Evolutionary conservation across 2,888 invertebrate species (phyloP).

Genomic region (Acleris holmiana): DNA sequence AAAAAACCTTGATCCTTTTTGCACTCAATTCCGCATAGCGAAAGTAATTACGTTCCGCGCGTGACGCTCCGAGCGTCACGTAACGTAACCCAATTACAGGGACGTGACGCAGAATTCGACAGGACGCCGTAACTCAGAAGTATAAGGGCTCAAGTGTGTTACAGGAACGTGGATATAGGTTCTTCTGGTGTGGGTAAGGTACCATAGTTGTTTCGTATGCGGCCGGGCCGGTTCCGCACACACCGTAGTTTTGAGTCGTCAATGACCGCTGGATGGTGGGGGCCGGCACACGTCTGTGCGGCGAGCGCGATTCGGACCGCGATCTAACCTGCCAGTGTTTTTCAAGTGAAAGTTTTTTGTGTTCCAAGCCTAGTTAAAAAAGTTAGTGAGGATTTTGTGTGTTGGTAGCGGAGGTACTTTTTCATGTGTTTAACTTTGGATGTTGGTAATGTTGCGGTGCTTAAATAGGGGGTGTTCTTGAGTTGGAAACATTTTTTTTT

Average conservation of each 20-base stretch:
- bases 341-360: slow-evolving; percentile 37
- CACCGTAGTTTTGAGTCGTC: slow-evolving; percentile 79
- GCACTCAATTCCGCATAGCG: slow-evolving; percentile 41
- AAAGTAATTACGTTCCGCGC: slow-evolving; percentile 78
- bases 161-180: slow-evolving; percentile 13
- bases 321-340: slow-evolving; percentile 32
- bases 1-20: slow-evolving; percentile 26
- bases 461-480: background rate
- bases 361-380: slow-evolving; percentile 4
- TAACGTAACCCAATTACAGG: slow-evolving; percentile 81
- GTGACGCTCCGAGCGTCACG: slow-evolving; percentile 74
- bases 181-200: slow-evolving; percentile 19
- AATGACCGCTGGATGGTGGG: slow-evolving; percentile 88
- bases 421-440: slow-evolving; percentile 11
- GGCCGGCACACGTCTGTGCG: slow-evolving; percentile 82
- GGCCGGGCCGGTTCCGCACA: slow-evolving; percentile 77
- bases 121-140: slow-evolving; percentile 44
- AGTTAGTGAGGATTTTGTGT: slow-evolving; percentile 14
- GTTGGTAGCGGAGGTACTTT: slow-evolving; percentile 25
- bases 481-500: background rate
- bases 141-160: slow-evolving; percentile 13
- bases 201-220: slow-evolving; percentile 73
- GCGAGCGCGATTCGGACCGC: slow-evolving; percentile 57
- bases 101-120: slow-evolving; percentile 77
- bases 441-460: background rate